A percentile compares a stretch with the other conserved stretches of the same genome.
These are phyloP conservation scores for Drosophila sp. DNA, from an alignment of 1,140 invertebrate species.

Conservation along the genomic window DNA sequence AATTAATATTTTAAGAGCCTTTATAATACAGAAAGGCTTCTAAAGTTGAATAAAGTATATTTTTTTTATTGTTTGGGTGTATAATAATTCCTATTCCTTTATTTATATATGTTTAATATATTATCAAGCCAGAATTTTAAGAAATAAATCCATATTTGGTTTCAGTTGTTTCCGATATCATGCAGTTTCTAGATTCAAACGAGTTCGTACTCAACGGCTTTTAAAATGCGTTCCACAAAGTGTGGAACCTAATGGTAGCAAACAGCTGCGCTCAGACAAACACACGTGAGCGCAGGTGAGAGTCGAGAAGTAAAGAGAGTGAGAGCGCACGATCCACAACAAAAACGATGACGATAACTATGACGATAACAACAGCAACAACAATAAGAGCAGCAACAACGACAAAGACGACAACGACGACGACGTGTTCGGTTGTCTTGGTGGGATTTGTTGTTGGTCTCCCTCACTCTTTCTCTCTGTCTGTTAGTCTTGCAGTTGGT, in stretches of 20 bases:
- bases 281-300: slow-evolving; percentile 41
- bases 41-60: too few relatives aligned
- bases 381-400: background rate
- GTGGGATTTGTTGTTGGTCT: slow-evolving; percentile 10
- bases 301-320: slow-evolving; percentile 7
- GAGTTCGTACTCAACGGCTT: slow-evolving; percentile 39
- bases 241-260: slow-evolving; percentile 27
- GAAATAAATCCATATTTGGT: background rate
- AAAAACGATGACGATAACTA: slow-evolving; percentile 32
- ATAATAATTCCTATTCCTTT: too few relatives aligned
- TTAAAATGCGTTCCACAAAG: slow-evolving; percentile 32
- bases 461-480: background rate
- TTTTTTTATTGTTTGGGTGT: too few relatives aligned
- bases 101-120: too few relatives aligned
- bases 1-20: background rate
- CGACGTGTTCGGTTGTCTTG: slow-evolving; percentile 19
- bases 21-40: background rate
- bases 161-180: slow-evolving; percentile 12
- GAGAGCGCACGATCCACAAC: slow-evolving; percentile 53
- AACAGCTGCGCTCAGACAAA: slow-evolving; percentile 44
- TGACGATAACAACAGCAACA: slow-evolving; percentile 19
- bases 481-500: slow-evolving; percentile 46
- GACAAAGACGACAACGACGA: slow-evolving; percentile 18
- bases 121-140: too few relatives aligned
- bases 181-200: slow-evolving; percentile 3